Evolutionary conservation across 2,888 invertebrate genomes (phyloP), one percentile per base, ranked within the genome.

Genomic region (Lydus trimaculatus): DNA sequence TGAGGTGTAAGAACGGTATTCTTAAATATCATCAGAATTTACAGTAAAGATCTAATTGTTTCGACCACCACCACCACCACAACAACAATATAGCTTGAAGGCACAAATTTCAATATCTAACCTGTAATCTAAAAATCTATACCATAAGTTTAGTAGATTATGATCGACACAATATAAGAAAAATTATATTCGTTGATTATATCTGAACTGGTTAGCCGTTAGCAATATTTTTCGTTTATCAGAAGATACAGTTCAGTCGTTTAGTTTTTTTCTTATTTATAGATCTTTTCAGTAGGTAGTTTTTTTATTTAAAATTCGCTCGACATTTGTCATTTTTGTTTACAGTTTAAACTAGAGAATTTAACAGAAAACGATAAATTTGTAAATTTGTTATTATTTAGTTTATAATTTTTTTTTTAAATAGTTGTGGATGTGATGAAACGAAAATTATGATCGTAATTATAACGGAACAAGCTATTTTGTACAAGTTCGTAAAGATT

Each of bases 181-280:
- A 52, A 52, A 52, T 52, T 52, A 52, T 52, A 52, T 52, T 52
- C 52, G 25, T 52, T n/a, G 52, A 52, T 52, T 52, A 52, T 52
- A 52, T 52, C 52, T 52, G 23, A 11, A 52, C 23, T 52, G 52
- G 48, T 52, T 52, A 52, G 52, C 52, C 52, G 11, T 52, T 52
- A 52, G 52, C 52, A 13, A 52, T 52, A 52, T 52, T 52, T 52
- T 25, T 52, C 43, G 43, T 43, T 43, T 43, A 43, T 43, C 43
- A 43, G 13, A 43, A 43, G n/a, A 43, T 43, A 43, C 43, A n/a
- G n/a, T 17, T 43, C 8, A 17, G 43, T 43, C 28, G 4, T 2
- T 28, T 4, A 28, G 2, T 43, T n/a, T 39, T 2, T 6, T 43
- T 17, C 3, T n/a, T n/a, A n/a, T n/a, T n/a, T n/a, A 11, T 17